Base-by-base conservation (phyloP, 1,140 invertebrate genomes). In the Psix sp. region DNA sequence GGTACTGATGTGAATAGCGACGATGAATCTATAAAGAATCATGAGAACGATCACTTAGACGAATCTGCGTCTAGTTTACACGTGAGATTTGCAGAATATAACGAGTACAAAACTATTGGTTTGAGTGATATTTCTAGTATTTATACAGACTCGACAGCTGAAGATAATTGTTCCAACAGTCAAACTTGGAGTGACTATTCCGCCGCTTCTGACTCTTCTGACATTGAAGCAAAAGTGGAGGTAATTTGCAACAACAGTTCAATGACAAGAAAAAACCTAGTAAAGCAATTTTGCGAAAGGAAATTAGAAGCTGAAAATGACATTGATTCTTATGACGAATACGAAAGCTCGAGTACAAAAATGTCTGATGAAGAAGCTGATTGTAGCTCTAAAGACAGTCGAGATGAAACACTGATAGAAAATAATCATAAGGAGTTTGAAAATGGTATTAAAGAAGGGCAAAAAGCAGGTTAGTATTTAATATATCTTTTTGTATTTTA, bases 81-180 rank as follows among this genome's bases (percentile, higher is more conserved):
- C 33, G 87, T 88, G 3, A 80, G 86, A 78, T 88, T 87, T 65
- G 74, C 85, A 10, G 86, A 87, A 54, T 78, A 77, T 36, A 86
- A 87, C 29, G 83, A 86, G 16, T 86, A 85, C n/a, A 85, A 84
- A 70, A 86, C 82, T 4, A 81, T 85, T 66, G 80, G 78, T 38
- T 66, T 83, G 29, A 82, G 77, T 14, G 84, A 86, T 36, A 74
- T 77, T 21, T 86, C 84, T 2, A 80, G 68, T 18, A 72, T 81
- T 42, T 80, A 77, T 9, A 82, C 51, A 33, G 80, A 80, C 36
- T 82, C 81, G 4, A 51, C 76, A 11, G 31, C 21, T 2, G 42
- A 49, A 3, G 40, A 49, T 36, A 48, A 68, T 59, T 80, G 68
- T 39, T 43, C 31, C 0, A 73, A 84, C 6, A 71, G 77, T 38